These are phyloP conservation scores for Ectropis crepuscularia DNA, from an alignment of 2,888 invertebrate genomes.

Conservation along the genomic window DNA sequence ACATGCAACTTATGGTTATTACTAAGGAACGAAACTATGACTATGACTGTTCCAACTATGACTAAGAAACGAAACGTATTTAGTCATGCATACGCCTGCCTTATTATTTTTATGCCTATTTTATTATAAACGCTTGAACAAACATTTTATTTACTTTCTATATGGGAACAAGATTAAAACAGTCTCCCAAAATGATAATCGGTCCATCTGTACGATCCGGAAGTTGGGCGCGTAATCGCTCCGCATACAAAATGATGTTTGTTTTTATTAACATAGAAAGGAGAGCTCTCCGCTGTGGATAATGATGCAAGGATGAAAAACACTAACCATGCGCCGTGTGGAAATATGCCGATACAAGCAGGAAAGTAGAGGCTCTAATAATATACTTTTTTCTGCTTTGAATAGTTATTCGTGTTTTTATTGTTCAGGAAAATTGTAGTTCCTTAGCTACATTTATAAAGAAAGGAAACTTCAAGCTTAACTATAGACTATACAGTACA, in stretches of 20 bases:
- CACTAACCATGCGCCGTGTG: constrained; percentile 10
- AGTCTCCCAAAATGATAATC: constrained; percentile 18
- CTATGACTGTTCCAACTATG: too few species aligned
- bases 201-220: constrained; percentile 18
- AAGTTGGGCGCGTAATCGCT: constrained; percentile 17
- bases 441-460: too few species aligned
- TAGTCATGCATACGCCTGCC: too few species aligned
- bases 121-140: too few species aligned
- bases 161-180: not conserved
- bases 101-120: too few species aligned
- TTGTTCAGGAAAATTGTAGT: not conserved
- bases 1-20: too few species aligned
- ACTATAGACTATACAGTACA: too few species aligned
- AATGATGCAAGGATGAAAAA: constrained; percentile 21
- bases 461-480: too few species aligned
- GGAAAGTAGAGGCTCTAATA: not conserved
- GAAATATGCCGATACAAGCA: constrained; percentile 4
- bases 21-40: too few species aligned
- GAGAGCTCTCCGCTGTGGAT: constrained; percentile 9
- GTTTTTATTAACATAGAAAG: constrained; percentile 22
- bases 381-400: not conserved
- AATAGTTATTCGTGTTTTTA: not conserved
- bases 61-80: too few species aligned
- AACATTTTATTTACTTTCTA: too few species aligned
- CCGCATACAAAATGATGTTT: constrained; percentile 29